phyloP scores from a whole-genome alignment of 2,888 invertebrate genomes.

The Drosophila anomelani region DNA sequence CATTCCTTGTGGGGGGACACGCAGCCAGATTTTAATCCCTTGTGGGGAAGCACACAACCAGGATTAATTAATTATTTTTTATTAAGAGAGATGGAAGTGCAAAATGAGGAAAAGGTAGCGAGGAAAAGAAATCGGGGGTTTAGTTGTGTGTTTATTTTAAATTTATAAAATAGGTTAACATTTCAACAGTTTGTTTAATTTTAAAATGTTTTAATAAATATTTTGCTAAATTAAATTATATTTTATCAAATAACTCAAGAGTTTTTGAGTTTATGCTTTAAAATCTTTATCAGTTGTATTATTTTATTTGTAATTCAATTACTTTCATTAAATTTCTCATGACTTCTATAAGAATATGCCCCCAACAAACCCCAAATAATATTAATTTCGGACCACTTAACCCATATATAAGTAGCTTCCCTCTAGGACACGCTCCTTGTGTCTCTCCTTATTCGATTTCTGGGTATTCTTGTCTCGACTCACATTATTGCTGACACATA shows the following conservation, averaged over 20 bases:
- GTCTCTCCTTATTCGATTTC: conserved; percentile 7
- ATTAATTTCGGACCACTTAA: not conserved
- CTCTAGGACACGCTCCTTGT: not conserved
- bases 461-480: conserved; percentile 21
- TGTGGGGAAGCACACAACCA: conserved; percentile 10
- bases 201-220: not conserved
- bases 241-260: no score
- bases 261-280: no score
- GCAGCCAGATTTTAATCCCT: conserved; percentile 24
- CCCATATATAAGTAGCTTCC: not conserved
- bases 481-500: conserved; percentile 56
- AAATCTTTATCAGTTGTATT: not conserved
- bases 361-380: not conserved
- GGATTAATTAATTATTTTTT: conserved; percentile 47
- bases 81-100: not conserved
- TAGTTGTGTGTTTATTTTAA: not conserved
- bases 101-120: not conserved
- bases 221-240: not conserved
- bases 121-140: not conserved
- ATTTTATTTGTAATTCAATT: not conserved
- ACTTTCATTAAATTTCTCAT: no score
- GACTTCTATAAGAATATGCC: no score
- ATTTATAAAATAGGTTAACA: not conserved
- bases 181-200: not conserved
- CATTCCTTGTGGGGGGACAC: conserved; percentile 17